Evolutionary conservation across 2,888 invertebrate genomes (phyloP), one percentile per base, ranked within the genome.

Genomic region (Lasius fuliginosus): DNA sequence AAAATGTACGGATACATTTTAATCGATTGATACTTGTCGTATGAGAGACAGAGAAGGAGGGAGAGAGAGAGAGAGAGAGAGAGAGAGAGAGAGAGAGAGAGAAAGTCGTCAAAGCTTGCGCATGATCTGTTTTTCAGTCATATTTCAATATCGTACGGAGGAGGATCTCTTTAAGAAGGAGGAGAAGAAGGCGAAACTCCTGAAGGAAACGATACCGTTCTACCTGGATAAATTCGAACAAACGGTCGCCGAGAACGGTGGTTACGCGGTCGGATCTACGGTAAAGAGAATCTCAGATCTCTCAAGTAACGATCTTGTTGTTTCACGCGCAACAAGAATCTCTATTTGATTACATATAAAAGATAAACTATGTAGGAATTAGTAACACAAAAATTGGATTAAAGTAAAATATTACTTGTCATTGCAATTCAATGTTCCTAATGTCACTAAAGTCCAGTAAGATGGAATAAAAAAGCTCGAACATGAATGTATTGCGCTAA

Each of bases 141-240:
- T 96, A 84, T 95, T 95, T 92, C 95, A 95, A 89, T 95, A 95
- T 89, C 94, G 96, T 84, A 95, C 95, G 84, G 96, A 96, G 90
- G 95, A 95, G 79, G 96, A 96, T 91, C 95, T 95, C 3, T 95
- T 95, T 73, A 96, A 96, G 90, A 96, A 96, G 89, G 96, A 96
- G 88, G 96, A 96, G 88, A 95, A 95, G 82, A 96, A 96, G 90
- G 95, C 94, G 62, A 95, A 95, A 87, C 94, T 96, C 62, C 94
- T 96, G 90, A 95, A 95, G 85, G 96, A 96, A 90, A 96, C 95
- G 18, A 95, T 96, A 87, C 96, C 96, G 3, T 96, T 95, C 87
- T 96, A 96, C 90, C 92, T 96, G 84, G 95, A 95, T 58, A 95
- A 96, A 90, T 96, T 96, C 90, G 96, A 96, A 90, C 95, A 95